phyloP scores from a whole-genome alignment of 2,113 vertebrate species.

The Euleptes europaea region DNA sequence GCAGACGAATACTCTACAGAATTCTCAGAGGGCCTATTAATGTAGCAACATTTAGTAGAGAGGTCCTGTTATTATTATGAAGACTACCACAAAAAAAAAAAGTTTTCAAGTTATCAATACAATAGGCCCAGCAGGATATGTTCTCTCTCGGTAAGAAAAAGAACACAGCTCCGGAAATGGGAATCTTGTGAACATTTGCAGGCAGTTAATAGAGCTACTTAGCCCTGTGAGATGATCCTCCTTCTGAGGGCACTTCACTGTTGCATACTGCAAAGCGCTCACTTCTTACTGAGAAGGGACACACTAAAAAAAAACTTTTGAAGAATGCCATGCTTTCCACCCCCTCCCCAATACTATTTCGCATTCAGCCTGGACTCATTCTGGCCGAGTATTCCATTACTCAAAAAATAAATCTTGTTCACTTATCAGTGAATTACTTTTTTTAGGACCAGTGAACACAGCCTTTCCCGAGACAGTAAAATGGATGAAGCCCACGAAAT shows the following conservation, averaged over 20 bases:
- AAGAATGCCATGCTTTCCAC: not conserved
- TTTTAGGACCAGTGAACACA: slow-evolving; percentile 8
- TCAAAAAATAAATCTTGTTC: slow-evolving; percentile 27
- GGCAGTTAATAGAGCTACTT: not conserved
- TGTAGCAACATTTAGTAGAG: not conserved
- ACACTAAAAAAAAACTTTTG: not conserved
- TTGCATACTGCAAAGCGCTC: not conserved
- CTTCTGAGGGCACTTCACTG: not conserved
- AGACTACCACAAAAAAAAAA: not conserved
- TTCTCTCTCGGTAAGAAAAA: not conserved
- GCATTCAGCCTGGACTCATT: not conserved
- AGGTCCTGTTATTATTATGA: fast-evolving
- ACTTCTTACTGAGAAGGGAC: not conserved
- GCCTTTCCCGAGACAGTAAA: not conserved
- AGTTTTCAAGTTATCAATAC: fast-evolving
- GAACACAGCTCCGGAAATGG: not conserved
- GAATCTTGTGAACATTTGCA: not conserved
- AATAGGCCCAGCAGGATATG: not conserved
- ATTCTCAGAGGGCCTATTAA: slow-evolving; percentile 7
- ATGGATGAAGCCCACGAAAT: not conserved
- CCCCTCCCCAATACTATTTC: not conserved
- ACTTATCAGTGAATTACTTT: not conserved
- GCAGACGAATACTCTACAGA: not conserved
- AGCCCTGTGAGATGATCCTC: not conserved
- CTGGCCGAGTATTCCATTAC: slow-evolving; percentile 14